Conservation (phyloP, 2,888 invertebrate species). For the Platynereis dumerilii region DNA sequence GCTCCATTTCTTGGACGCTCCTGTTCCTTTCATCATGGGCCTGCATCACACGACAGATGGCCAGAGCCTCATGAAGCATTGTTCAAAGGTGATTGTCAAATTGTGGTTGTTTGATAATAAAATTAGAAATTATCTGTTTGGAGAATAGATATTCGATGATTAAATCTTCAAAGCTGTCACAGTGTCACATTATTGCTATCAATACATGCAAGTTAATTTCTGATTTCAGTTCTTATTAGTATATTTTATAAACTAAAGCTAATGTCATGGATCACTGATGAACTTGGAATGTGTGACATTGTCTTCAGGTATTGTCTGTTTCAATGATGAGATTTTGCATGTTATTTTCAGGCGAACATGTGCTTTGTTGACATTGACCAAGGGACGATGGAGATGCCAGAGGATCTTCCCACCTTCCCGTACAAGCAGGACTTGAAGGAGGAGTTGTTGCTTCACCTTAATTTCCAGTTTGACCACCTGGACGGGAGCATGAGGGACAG, state of each 20-base stretch:
- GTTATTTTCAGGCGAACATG: conserved; percentile 57
- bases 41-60: conserved; percentile 64
- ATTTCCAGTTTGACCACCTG: conserved; percentile 15
- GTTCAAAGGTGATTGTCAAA: conserved; percentile 49
- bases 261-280: too few species aligned
- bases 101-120: too few species aligned
- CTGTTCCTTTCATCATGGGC: conserved; percentile 99
- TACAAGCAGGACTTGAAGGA: conserved; percentile 85
- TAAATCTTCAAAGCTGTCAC: too few species aligned
- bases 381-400: conserved; percentile 89
- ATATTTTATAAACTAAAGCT: too few species aligned
- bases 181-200: too few species aligned
- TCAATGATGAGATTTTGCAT: too few species aligned
- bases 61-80: conserved; percentile 39
- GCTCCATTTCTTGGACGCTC: conserved; percentile 93
- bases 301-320: too few species aligned
- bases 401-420: conserved; percentile 93
- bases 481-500: conserved; percentile 34
- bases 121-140: too few species aligned
- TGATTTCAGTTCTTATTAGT: too few species aligned
- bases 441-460: conserved; percentile 66
- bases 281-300: too few species aligned
- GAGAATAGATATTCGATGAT: too few species aligned
- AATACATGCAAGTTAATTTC: too few species aligned
- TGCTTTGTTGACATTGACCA: conserved; percentile 97